These are phyloP conservation scores for Teleopsis dalmanni DNA, from an alignment of 1,140 invertebrate genomes.

Conservation along the genomic window DNA sequence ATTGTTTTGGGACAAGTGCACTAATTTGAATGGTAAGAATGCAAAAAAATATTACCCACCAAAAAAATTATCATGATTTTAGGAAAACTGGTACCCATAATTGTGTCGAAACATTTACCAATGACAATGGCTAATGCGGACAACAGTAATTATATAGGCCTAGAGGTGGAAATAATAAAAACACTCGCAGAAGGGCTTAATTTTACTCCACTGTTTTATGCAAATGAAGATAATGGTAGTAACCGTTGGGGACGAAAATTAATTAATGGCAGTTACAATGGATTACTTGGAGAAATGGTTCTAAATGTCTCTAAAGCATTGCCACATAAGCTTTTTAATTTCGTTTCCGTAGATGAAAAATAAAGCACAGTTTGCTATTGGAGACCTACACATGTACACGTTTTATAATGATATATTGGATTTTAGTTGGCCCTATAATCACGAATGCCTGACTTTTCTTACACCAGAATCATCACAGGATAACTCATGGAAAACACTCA, in stretches of 20 bases:
- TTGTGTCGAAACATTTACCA: conserved; percentile 63
- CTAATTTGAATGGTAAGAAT: conserved; percentile 22
- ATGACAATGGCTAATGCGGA: conserved; percentile 48
- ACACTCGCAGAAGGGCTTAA: conserved; percentile 61
- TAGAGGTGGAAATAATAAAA: conserved; percentile 60
- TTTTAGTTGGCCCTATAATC: conserved; percentile 68
- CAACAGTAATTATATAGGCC: conserved; percentile 46
- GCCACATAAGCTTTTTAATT: neutral
- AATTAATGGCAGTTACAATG: conserved; percentile 56
- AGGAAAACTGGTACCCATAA: conserved; percentile 51
- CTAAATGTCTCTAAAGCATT: neutral
- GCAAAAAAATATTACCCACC: conserved; percentile 31
- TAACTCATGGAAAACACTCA: conserved; percentile 74
- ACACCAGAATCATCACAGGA: conserved; percentile 69
- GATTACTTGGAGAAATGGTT: conserved; percentile 64
- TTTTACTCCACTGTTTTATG: conserved; percentile 56
- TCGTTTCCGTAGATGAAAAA: conserved; percentile 38
- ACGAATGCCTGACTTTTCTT: conserved; percentile 73
- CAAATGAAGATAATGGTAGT: conserved; percentile 48
- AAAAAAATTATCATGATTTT: conserved; percentile 45
- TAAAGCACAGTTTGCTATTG: conserved; percentile 64
- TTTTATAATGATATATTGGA: conserved; percentile 62
- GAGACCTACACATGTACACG: conserved; percentile 66
- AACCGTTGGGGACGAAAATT: conserved; percentile 59
- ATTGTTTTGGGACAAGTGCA: conserved; percentile 24